Conservation (phyloP, 2,888 invertebrate genomes). For the Automeris io region DNA sequence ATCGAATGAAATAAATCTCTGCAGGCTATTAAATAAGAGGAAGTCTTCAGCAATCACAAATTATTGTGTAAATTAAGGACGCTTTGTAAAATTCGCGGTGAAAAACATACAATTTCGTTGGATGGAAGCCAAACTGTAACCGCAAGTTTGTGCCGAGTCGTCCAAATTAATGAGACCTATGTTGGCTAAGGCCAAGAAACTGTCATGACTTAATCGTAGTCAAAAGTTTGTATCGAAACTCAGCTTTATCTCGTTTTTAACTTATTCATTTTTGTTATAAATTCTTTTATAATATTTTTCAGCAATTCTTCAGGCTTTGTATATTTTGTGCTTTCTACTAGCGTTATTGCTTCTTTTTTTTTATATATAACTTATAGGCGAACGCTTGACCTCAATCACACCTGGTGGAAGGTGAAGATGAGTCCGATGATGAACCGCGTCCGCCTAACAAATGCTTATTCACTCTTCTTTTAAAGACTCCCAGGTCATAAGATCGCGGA, state of each 20-base stretch:
- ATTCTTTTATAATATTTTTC: no score
- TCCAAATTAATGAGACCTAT: slow-evolving; percentile 12
- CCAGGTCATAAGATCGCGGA: no score
- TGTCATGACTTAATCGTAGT: background rate
- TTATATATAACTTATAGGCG: no score
- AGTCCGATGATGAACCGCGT: no score
- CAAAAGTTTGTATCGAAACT: background rate
- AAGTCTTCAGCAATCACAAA: background rate
- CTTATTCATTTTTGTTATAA: no score
- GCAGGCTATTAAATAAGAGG: background rate
- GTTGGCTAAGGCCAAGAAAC: slow-evolving; percentile 4
- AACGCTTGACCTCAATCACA: no score
- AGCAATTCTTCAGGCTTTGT: no score
- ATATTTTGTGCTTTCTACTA: no score
- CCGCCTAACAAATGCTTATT: no score
- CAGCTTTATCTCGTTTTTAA: background rate
- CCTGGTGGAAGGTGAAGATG: no score
- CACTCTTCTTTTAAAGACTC: no score
- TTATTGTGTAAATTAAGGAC: slow-evolving; percentile 21
- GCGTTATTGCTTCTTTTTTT: no score
- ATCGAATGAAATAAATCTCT: background rate
- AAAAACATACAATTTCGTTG: slow-evolving; percentile 36
- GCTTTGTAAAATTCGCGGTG: slow-evolving; percentile 36
- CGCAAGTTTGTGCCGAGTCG: slow-evolving; percentile 8
- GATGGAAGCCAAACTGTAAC: slow-evolving; percentile 29